phyloP scores from a whole-genome alignment of 1,140 invertebrate genomes.

The Platyscapa corneri region DNA sequence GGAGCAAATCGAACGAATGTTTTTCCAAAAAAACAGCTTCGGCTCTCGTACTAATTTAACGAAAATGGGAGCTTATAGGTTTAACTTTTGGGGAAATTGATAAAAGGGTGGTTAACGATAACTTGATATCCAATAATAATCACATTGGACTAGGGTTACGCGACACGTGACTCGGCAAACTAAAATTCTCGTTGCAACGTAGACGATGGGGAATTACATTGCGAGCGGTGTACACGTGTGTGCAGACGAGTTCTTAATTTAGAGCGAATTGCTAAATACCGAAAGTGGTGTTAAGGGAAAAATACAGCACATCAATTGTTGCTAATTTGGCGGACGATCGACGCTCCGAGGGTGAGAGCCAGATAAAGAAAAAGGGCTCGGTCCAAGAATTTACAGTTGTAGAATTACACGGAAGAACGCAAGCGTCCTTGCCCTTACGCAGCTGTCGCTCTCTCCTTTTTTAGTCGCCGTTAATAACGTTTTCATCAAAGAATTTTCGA shows the following conservation, averaged over 20 bases:
- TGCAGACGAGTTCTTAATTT: not conserved
- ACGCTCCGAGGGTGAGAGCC: not conserved
- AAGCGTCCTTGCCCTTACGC: not conserved
- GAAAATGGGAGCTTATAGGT: too few relatives aligned
- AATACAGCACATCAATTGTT: slow-evolving; percentile 10
- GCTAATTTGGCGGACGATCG: not conserved
- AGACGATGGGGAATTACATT: not conserved
- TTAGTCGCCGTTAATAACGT: too few relatives aligned
- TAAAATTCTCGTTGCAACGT: not conserved
- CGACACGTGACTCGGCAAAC: not conserved
- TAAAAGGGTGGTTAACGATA: not conserved
- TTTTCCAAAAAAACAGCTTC: too few relatives aligned
- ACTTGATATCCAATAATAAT: not conserved
- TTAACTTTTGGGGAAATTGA: not conserved
- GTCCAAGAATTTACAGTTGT: too few relatives aligned
- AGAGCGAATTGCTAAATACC: not conserved
- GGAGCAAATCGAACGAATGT: too few relatives aligned
- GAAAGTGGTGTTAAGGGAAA: not conserved
- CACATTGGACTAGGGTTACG: not conserved
- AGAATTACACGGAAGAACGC: not conserved
- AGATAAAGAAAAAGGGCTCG: too few relatives aligned
- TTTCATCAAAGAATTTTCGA: too few relatives aligned
- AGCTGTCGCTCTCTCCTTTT: too few relatives aligned
- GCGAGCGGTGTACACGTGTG: too few relatives aligned
- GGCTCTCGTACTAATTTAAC: too few relatives aligned